Base-by-base conservation (phyloP, 2,113 vertebrate species). In the Polypterus senegalus region DNA sequence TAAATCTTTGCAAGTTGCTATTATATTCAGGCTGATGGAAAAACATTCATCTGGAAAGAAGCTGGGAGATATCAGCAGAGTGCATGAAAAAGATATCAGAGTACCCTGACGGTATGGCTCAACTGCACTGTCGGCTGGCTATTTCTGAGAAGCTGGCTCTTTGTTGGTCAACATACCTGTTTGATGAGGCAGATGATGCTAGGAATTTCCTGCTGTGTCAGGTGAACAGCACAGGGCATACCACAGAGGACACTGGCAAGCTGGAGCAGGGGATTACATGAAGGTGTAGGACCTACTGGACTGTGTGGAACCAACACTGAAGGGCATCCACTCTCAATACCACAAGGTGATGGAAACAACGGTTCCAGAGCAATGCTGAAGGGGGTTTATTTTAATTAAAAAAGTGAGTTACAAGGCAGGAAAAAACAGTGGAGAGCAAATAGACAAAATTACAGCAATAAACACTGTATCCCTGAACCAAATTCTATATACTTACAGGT, bases 241-340 rank as follows among this genome's bases (percentile, higher is more conserved):
- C 73, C 61, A 61, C 69, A 70, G 65, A 73, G 69, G 66, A 60
- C 47, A 48, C 63, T 61, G 54, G 70, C 64, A 58, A 76, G 66
- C 51, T 60, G 54, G 6, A 53, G 2, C 48, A 45, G 56, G 11
- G 27, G 48, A 3, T 46, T 10, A 2, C 6, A 6, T 54, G 6
- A 44, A 5, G 9, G 10, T 58, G 3, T 59, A n/a, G 27, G 27
- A 27, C 27, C 27, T 4, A 27, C 10, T 10, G 54, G 54, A 27
- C 6, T 10, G 5, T 5, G 3, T 9, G 55, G 4, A 2, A 8
- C 43, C 3, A 9, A 9, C 8, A 6, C 4, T 7, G 5, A 5
- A 7, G 47, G 43, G 46, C 46, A 54, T 11, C 46, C 46, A 8
- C 52, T 46, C 58, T 5, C 47, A 44, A 46, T 58, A 48, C 58